Base-by-base conservation (phyloP, 37 sponge, comb jelly and placozoan species). In the Ianthella basta region DNA sequence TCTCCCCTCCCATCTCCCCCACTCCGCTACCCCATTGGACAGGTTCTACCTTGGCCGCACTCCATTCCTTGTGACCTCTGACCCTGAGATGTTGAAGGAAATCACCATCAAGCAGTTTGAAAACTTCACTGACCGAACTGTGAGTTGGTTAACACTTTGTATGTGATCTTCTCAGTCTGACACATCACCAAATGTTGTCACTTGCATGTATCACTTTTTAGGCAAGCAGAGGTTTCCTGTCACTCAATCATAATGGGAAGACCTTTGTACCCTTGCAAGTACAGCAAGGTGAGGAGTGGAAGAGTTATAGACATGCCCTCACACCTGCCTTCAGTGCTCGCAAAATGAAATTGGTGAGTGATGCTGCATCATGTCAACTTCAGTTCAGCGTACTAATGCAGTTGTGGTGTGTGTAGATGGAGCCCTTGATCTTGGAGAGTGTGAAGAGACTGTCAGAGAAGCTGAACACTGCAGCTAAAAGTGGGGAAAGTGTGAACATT, bases 281-380 rank as follows among this genome's bases (percentile, higher is more conserved):
- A 30, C 29, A 34, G 70, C 33, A 5, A 30, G 70, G 70, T 32
- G 70, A 69, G 0, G 70, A 30, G 32, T 69, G 70, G 70, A 69
- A 33, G 70, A 4, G 33, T 13, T 32, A 1, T 33, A n/a, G 70
- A 69, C 70, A 69, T 69, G 70, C 70, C 19, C 34, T 30, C 1
- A 69, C 70, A 69, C 70, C 70, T 32, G 32, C 70, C 70, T 69
- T 69, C 70, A 69, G 70, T 69, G 70, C 6, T 34, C 70, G 3
- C 70, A 69, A 69, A 35, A 13, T 69, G 70, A 69, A 69, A 69
- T 6, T 32, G 70, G 70, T 69, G 1, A n/a, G 70, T 64, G 23
- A 64, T 19, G 15, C 18, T 18, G 18, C 59, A 19, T 15, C 15
- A 15, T 19, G 59, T 19, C 18, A n/a, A n/a, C n/a, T n/a, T n/a